Evolutionary conservation across 2,888 invertebrate genomes (phyloP).

Genomic region (Allygus modestus): DNA sequence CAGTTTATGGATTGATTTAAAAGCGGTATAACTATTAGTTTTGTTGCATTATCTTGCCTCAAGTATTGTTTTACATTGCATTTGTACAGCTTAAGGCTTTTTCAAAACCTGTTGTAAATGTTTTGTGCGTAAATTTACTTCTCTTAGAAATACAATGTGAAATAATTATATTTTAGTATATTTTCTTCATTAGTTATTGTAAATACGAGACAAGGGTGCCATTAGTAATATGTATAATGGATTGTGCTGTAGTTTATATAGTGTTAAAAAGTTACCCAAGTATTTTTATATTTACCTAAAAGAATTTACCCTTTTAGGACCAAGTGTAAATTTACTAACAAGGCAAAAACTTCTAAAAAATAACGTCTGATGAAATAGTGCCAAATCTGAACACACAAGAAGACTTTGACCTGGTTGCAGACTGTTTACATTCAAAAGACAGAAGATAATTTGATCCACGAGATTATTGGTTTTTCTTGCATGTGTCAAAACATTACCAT

Average conservation of each 20-base stretch:
- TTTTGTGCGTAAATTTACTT: background rate
- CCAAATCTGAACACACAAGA: too few species aligned
- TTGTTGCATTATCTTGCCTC: background rate
- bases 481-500: too few species aligned
- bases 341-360: too few species aligned
- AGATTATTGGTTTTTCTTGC: too few species aligned
- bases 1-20: too few species aligned
- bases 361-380: too few species aligned
- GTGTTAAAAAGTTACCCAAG: background rate
- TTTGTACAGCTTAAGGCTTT: conserved; percentile 21
- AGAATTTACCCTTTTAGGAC: background rate
- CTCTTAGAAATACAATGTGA: background rate
- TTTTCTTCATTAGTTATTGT: too few species aligned
- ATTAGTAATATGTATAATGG: background rate
- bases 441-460: too few species aligned
- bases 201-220: background rate
- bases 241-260: background rate
- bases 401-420: too few species aligned
- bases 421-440: too few species aligned
- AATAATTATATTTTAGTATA: background rate
- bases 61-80: conserved; percentile 7
- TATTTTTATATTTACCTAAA: background rate
- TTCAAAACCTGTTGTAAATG: background rate
- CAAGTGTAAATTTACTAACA: background rate
- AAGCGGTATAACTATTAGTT: too few species aligned